Base-by-base conservation (phyloP, 2,113 vertebrate species). In the Rhombomys opimus region DNA sequence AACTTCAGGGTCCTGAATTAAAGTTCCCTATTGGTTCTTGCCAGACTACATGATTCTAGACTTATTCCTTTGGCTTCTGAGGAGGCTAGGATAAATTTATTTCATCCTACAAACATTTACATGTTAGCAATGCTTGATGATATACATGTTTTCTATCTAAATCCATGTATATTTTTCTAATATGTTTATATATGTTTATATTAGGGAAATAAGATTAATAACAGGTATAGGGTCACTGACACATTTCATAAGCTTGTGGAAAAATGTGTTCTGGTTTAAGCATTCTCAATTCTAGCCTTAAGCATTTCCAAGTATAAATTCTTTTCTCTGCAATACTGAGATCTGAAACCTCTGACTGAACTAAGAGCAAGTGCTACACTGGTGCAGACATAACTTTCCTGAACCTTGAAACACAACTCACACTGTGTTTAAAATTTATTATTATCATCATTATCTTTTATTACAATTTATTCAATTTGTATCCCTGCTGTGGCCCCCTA, bases 101-200 rank as follows among this genome's bases (percentile, higher is more conserved):
- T 61, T 68, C 23, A 85, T 1, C 14, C 7, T 86, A 70, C 65
- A 86, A 18, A 89, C 61, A 81, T 82, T 72, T 89, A 22, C 93
- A 73, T 77, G 52, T 57, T 81, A 57, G 9, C 17, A 93, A 80
- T 9, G 1, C 57, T 94, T 97, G 89, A 77, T 89, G 23, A 57
- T 30, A 3, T 52, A 41, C 80, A 15, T 93, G 12, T 7, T 95
- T 88, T 94, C n/a, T 92, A 76, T 76, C 67, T 88, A 75, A 88
- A 90, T 81, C 20, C 27, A 25, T 77, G 13, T 50, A 50, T 41
- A 41, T 2, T 41, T 41, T 4, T 4, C 41, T 41, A 41, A 41
- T 41, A 41, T 41, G 4, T 41, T 54, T 54, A 35, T n/a, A 0
- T 81, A 61, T 84, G 86, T 95, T 41, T 14, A 54, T 20, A 65